Conservation (phyloP, 2,113 vertebrate species). For the Piprites chloris region DNA sequence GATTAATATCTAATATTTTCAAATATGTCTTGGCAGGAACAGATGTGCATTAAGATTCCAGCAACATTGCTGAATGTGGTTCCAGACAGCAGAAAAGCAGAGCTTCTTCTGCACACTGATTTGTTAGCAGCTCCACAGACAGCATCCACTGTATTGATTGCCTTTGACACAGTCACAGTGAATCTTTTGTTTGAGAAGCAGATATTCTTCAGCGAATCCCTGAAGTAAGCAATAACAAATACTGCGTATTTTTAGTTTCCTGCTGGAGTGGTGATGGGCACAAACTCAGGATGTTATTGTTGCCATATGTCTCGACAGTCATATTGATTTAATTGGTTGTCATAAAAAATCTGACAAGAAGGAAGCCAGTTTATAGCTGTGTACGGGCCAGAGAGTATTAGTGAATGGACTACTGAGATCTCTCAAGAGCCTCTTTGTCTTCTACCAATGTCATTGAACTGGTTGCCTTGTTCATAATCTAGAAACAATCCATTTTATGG, state of each 20-base stretch:
- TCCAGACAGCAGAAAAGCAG: background rate
- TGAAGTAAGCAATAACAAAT: constrained; percentile 42
- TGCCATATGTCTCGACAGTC: constrained; percentile 38
- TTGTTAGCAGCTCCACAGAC: background rate
- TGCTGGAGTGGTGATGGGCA: constrained; percentile 39
- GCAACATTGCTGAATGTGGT: background rate
- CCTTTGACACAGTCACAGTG: background rate
- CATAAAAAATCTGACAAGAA: constrained; percentile 42
- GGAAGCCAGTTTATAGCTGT: background rate
- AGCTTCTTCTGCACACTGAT: background rate
- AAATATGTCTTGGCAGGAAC: background rate
- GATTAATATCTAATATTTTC: constrained; percentile 19
- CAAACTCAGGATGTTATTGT: constrained; percentile 34
- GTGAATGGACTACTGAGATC: background rate
- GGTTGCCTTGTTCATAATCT: background rate
- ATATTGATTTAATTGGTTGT: constrained; percentile 46
- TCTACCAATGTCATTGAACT: background rate
- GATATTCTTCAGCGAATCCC: background rate
- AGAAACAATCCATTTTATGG: background rate
- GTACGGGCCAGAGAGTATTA: constrained; percentile 3
- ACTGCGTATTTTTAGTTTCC: constrained; percentile 35
- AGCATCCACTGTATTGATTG: background rate
- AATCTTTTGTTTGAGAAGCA: constrained; percentile 8
- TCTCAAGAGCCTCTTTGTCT: constrained; percentile 16
- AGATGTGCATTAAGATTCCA: background rate